Evolutionary conservation across 2,797 vertebrate species (phyloP).

Genomic region (Vireo griseus): DNA sequence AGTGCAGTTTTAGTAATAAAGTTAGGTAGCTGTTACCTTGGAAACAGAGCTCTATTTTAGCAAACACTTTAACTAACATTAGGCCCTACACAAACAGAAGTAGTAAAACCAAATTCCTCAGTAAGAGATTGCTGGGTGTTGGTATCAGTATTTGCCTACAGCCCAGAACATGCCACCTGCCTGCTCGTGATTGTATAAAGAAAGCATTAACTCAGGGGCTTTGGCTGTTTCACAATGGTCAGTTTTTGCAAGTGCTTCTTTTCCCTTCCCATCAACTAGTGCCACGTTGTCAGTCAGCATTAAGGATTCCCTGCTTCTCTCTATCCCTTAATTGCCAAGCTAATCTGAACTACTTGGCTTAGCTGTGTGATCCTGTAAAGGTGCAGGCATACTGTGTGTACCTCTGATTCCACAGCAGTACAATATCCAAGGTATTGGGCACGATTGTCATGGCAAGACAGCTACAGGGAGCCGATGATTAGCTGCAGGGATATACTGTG

Average conservation of each 20-base stretch:
- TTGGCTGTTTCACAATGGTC: background rate
- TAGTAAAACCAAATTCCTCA: background rate
- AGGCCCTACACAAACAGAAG: background rate
- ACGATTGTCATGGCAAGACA: background rate
- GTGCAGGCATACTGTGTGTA: background rate
- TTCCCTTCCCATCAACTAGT: background rate
- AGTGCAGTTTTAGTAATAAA: constrained; percentile 43
- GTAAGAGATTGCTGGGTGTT: background rate
- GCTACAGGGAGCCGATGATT: background rate
- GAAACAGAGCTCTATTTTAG: constrained; percentile 45
- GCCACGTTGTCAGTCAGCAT: constrained; percentile 34
- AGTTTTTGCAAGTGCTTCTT: background rate
- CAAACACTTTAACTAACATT: constrained; percentile 26
- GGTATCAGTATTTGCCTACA: background rate
- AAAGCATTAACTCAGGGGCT: background rate
- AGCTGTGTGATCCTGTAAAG: constrained; percentile 18
- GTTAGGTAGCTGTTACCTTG: constrained; percentile 58
- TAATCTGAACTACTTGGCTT: constrained; percentile 14
- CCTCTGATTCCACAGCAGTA: background rate
- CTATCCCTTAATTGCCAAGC: constrained; percentile 37
- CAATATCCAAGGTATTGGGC: background rate
- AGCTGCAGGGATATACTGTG: background rate
- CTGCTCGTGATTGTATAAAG: background rate
- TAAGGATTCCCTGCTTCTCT: background rate
- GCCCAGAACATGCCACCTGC: background rate